These are phyloP conservation scores for Panagrolaimus sp. DNA, from an alignment of 1,140 invertebrate species.

Conservation along the genomic window DNA sequence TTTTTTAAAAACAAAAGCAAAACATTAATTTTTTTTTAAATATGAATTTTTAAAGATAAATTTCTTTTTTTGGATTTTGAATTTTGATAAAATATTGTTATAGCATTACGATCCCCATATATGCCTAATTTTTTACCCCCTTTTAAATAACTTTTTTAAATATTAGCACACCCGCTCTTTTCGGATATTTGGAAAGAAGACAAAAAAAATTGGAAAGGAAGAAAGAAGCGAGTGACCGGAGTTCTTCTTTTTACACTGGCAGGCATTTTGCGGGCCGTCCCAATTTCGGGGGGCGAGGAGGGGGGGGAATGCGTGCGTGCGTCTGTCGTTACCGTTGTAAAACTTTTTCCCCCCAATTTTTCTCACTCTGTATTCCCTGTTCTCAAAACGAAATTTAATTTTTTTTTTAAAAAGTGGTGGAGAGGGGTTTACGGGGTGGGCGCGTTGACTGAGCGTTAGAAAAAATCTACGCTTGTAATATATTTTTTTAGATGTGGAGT, in stretches of 20 bases:
- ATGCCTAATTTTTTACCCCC: neutral
- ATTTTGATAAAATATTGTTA: conserved; percentile 7
- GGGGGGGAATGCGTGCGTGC: too few species aligned
- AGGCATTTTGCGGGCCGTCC: too few species aligned
- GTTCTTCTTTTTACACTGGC: neutral
- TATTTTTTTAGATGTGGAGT: too few species aligned
- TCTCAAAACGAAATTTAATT: too few species aligned
- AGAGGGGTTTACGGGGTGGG: too few species aligned
- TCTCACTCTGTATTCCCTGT: too few species aligned
- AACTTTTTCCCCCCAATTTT: too few species aligned
- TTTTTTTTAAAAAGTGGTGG: too few species aligned
- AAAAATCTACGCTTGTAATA: too few species aligned
- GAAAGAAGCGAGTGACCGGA: neutral
- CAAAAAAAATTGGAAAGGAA: neutral
- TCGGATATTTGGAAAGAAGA: neutral
- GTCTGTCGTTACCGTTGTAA: too few species aligned
- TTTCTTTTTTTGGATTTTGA: neutral
- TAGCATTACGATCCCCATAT: neutral
- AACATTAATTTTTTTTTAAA: neutral
- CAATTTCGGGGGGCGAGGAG: too few species aligned
- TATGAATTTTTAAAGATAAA: neutral
- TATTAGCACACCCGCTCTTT: neutral
- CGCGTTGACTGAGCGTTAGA: too few species aligned
- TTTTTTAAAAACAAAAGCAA: neutral
- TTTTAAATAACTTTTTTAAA: neutral